Evolutionary conservation across 2,888 invertebrate genomes (phyloP).

Genomic region (Andrena trimmerana): DNA sequence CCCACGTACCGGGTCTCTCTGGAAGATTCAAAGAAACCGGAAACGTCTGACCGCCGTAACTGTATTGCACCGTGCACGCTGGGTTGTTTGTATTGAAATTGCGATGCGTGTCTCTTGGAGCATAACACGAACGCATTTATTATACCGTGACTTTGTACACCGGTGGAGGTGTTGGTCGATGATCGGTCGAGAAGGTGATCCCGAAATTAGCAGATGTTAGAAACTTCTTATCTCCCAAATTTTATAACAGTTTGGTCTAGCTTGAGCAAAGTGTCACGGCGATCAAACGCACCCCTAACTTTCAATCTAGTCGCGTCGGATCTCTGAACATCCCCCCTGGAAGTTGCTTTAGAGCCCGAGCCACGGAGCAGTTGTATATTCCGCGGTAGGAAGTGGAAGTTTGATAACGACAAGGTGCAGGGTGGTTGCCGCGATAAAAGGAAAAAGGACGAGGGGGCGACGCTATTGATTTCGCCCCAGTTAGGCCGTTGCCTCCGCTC

Average conservation of each 20-base stretch:
- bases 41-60: conserved; percentile 68
- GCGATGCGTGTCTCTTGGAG: conserved; percentile 63
- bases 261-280: neutral
- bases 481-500: conserved; percentile 49
- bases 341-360: neutral
- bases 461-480: conserved; percentile 46
- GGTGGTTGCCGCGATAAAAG: neutral
- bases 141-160: conserved; percentile 60
- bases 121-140: conserved; percentile 64
- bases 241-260: too few relatives aligned
- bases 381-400: neutral
- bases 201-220: too few relatives aligned
- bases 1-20: conserved; percentile 41
- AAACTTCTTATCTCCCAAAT: too few relatives aligned
- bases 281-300: neutral
- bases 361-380: neutral
- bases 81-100: conserved; percentile 67
- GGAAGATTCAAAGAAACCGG: conserved; percentile 66
- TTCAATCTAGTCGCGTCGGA: neutral
- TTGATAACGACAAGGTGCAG: conserved; percentile 1
- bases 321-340: neutral
- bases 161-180: conserved; percentile 15
- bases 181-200: conserved; percentile 15
- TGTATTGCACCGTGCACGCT: conserved; percentile 63
- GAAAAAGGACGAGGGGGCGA: conserved; percentile 2